Evolutionary conservation across 2,797 vertebrate genomes (phyloP).

Genomic region (Pseudochirops corinnae): DNA sequence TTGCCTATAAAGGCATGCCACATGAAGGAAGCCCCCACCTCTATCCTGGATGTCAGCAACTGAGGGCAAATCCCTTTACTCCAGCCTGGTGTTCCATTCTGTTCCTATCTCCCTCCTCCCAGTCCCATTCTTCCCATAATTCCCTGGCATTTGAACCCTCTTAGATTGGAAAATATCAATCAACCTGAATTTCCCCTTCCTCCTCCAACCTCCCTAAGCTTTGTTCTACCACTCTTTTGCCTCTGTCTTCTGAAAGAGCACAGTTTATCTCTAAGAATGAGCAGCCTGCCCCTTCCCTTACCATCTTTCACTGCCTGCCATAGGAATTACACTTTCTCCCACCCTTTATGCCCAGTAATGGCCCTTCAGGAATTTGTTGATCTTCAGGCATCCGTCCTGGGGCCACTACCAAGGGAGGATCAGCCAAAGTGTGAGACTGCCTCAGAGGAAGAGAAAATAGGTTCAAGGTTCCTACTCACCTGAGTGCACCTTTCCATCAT

Average conservation of each 20-base stretch:
- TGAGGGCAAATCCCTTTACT: neutral
- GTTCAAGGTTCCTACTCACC: conserved; percentile 10
- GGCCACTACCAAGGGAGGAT: neutral
- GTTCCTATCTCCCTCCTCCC: neutral
- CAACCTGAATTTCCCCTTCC: neutral
- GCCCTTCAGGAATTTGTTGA: neutral
- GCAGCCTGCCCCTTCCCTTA: neutral
- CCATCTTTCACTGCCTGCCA: neutral
- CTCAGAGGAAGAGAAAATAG: neutral
- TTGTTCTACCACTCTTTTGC: neutral
- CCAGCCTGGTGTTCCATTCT: neutral
- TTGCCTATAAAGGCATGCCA: neutral
- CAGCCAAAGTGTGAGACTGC: neutral
- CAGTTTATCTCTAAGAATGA: neutral
- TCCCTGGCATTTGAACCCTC: neutral
- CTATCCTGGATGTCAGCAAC: neutral
- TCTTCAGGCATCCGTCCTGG: neutral
- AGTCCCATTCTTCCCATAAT: neutral
- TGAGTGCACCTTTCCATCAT: neutral
- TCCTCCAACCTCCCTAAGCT: neutral
- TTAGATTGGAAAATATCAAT: neutral
- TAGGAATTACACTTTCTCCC: neutral
- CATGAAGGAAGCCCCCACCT: neutral
- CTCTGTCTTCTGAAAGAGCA: neutral
- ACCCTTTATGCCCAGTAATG: neutral